phyloP scores from a whole-genome alignment of 2,888 invertebrate species.

The Epicampocera succincta region DNA sequence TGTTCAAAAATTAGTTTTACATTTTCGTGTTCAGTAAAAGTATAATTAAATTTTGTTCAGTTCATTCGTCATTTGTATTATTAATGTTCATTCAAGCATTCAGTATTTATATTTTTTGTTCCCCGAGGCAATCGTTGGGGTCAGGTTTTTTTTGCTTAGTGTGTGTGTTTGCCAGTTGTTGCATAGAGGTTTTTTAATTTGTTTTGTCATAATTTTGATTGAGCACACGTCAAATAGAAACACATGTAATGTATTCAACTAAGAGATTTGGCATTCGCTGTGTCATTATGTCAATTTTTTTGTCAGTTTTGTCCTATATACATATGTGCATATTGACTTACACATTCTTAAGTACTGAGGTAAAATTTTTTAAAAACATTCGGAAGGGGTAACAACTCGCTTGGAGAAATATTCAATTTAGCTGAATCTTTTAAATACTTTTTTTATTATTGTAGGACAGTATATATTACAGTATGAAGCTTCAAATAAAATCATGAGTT shows the following conservation, averaged over 20 bases:
- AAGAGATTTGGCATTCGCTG: slow-evolving; percentile 43
- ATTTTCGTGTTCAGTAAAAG: background rate
- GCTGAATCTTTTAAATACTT: too few relatives aligned
- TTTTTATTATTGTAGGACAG: too few relatives aligned
- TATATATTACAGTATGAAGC: too few relatives aligned
- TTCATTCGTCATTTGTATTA: background rate
- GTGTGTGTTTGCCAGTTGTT: slow-evolving; percentile 6
- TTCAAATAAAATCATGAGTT: too few relatives aligned
- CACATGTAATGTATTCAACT: slow-evolving; percentile 69
- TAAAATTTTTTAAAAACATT: background rate
- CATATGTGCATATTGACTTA: slow-evolving; percentile 42
- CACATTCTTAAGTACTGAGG: slow-evolving; percentile 10
- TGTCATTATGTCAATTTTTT: slow-evolving; percentile 50
- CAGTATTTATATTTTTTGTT: background rate
- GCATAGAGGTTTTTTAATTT: slow-evolving; percentile 68
- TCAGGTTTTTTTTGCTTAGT: slow-evolving; percentile 31
- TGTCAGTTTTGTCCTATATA: background rate
- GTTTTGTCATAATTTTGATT: slow-evolving; percentile 80
- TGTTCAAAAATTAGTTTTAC: slow-evolving; percentile 6
- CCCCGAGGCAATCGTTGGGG: slow-evolving; percentile 12
- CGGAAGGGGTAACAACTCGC: background rate
- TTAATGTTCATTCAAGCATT: background rate
- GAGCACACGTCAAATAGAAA: slow-evolving; percentile 74
- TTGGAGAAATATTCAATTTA: background rate
- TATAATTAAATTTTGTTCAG: background rate